These are phyloP conservation scores for Chymomyza procnemis DNA, from an alignment of 2,888 invertebrate species.

Conservation along the genomic window DNA sequence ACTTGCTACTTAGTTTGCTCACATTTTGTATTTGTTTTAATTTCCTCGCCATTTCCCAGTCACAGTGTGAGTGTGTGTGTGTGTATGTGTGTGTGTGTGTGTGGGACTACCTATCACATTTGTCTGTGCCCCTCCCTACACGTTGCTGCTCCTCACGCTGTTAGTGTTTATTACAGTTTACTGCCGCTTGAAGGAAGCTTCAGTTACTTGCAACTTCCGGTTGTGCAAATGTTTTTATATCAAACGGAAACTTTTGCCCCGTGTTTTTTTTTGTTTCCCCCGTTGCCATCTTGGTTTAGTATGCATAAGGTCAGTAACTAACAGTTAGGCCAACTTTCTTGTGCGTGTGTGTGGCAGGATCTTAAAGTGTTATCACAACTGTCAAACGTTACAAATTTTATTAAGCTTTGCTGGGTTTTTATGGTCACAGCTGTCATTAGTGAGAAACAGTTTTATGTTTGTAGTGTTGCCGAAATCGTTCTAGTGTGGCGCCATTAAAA, in stretches of 20 bases:
- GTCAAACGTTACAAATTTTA: not conserved
- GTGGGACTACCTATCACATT: not conserved
- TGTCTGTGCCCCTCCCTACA: not conserved
- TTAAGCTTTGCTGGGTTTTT: not conserved
- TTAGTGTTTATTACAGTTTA: conserved; percentile 68
- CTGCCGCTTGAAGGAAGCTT: conserved; percentile 57
- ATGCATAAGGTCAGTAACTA: conserved; percentile 7
- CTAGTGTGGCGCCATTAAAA: not conserved
- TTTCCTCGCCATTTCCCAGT: conserved; percentile 71
- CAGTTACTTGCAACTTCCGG: conserved; percentile 69
- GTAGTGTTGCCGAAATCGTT: not conserved
- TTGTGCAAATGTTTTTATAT: conserved; percentile 33
- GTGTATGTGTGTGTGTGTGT: not conserved
- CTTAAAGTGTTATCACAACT: not conserved
- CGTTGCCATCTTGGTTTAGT: not conserved
- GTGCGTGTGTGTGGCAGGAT: not conserved
- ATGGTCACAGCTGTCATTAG: not conserved
- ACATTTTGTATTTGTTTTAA: conserved; percentile 70
- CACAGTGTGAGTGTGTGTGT: conserved; percentile 45
- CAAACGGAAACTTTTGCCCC: conserved; percentile 47
- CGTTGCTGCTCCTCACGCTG: conserved; percentile 9
- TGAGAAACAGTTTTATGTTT: not conserved
- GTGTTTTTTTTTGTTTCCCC: too few species aligned
- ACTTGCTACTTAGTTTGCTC: conserved; percentile 40
- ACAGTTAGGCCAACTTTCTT: not conserved